phyloP scores from a whole-genome alignment of 2,797 vertebrate genomes.

The Cyprinodon diabolis region DNA sequence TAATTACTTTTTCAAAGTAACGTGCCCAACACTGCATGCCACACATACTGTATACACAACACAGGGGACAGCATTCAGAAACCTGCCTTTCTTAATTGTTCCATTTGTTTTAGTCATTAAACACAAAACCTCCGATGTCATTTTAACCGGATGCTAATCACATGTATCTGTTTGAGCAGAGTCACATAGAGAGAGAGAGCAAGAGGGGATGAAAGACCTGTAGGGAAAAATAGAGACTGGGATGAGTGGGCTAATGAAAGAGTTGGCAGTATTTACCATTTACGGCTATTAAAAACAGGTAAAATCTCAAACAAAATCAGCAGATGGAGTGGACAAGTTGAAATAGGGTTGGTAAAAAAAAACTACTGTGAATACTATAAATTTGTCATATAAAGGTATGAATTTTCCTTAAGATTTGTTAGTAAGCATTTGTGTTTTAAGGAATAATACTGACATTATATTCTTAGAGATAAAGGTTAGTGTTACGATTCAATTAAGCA shows the following conservation, averaged over 20 bases:
- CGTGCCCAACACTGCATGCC: no score
- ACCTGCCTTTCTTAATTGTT: slow-evolving; percentile 61
- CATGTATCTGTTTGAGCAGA: slow-evolving; percentile 83
- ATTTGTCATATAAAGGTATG: slow-evolving; percentile 10
- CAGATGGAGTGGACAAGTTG: slow-evolving; percentile 26
- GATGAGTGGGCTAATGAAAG: slow-evolving; percentile 75
- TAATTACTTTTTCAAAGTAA: no score
- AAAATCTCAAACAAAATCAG: slow-evolving; percentile 46
- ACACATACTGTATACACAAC: slow-evolving; percentile 1
- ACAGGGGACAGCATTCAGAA: slow-evolving; percentile 31
- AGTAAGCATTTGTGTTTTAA: background rate
- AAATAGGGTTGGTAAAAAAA: slow-evolving; percentile 17
- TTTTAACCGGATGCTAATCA: slow-evolving; percentile 80
- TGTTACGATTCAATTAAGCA: background rate
- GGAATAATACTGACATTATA: background rate
- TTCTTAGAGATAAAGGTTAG: background rate
- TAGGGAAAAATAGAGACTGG: slow-evolving; percentile 58
- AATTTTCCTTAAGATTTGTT: slow-evolving; percentile 4
- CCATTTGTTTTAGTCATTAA: slow-evolving; percentile 78
- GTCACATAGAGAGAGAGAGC: slow-evolving; percentile 48
- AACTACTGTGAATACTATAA: slow-evolving; percentile 9
- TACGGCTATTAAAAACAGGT: slow-evolving; percentile 67
- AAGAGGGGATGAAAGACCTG: slow-evolving; percentile 64
- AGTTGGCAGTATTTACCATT: slow-evolving; percentile 72
- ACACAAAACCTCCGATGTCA: slow-evolving; percentile 80